phyloP scores from a whole-genome alignment of 2,113 vertebrate genomes.

The Microtus oregoni region DNA sequence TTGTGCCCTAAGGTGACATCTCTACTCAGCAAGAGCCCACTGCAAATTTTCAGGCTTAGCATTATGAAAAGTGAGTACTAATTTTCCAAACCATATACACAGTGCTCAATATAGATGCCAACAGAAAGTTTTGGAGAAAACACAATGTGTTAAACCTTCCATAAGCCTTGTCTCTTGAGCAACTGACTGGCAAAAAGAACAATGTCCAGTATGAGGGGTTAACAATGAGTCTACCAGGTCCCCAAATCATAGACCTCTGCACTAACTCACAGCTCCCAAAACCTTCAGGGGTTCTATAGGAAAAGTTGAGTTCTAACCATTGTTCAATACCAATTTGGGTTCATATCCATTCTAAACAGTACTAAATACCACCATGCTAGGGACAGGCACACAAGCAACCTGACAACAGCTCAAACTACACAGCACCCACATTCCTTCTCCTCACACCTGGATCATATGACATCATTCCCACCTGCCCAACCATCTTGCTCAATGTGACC shows the following conservation, averaged over 20 bases:
- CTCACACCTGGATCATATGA: conserved; percentile 74
- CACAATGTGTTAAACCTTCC: not conserved
- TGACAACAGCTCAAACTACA: conserved; percentile 80
- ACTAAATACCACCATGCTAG: conserved; percentile 68
- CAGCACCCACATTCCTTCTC: conserved; percentile 75
- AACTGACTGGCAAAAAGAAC: not conserved
- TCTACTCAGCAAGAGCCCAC: not conserved
- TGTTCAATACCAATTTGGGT: not conserved
- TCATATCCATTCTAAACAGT: conserved; percentile 74
- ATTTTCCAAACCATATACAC: not conserved
- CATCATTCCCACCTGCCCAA: conserved; percentile 78
- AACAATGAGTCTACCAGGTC: not conserved
- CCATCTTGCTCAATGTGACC: not conserved
- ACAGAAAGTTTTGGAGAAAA: not conserved
- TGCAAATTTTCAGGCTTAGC: not conserved
- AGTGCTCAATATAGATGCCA: not conserved
- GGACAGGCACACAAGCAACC: conserved; percentile 75
- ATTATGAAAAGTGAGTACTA: not conserved
- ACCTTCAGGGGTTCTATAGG: not conserved
- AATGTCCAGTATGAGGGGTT: not conserved
- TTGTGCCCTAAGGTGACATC: not conserved
- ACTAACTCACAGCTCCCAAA: not conserved
- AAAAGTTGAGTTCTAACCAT: not conserved
- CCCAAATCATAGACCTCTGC: not conserved
- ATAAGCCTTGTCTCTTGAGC: not conserved